A percentile compares a stretch with the other conserved stretches of the same genome.
Conservation (phyloP, 2,113 vertebrate species). For the Alectura lathami region DNA sequence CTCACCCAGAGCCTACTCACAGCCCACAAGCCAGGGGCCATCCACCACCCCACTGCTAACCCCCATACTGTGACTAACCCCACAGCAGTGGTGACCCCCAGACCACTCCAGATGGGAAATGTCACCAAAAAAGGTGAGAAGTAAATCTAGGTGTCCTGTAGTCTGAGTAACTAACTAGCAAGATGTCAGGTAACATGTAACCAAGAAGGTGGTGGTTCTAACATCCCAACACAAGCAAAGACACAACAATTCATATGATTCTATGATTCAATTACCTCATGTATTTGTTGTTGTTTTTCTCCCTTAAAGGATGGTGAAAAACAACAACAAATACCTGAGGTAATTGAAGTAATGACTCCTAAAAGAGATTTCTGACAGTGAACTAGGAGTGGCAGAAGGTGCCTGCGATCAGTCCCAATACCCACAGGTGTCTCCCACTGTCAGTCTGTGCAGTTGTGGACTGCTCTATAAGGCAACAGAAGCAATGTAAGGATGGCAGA, state of each 20-base stretch:
- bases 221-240: neutral
- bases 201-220: neutral
- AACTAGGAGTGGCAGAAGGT: neutral
- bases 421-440: rapidly evolving
- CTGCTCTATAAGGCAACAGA: rapidly evolving
- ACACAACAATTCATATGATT: too few relatives aligned
- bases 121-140: neutral
- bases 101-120: neutral
- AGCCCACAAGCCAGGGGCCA: neutral
- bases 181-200: neutral
- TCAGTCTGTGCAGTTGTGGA: neutral
- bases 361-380: neutral
- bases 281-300: too few relatives aligned
- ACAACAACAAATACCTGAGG: neutral
- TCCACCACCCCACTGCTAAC: neutral
- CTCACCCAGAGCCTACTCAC: neutral
- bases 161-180: neutral
- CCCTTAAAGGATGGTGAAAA: too few relatives aligned
- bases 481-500: neutral
- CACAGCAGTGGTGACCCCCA: rapidly evolving
- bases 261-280: too few relatives aligned
- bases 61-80: neutral
- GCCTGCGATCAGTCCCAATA: neutral
- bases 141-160: neutral
- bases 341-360: neutral